Percentiles rank a stretch among this genome's conserved stretches.
Conservation (phyloP, 2,888 invertebrate genomes). For the Liodrosophila aerea region DNA sequence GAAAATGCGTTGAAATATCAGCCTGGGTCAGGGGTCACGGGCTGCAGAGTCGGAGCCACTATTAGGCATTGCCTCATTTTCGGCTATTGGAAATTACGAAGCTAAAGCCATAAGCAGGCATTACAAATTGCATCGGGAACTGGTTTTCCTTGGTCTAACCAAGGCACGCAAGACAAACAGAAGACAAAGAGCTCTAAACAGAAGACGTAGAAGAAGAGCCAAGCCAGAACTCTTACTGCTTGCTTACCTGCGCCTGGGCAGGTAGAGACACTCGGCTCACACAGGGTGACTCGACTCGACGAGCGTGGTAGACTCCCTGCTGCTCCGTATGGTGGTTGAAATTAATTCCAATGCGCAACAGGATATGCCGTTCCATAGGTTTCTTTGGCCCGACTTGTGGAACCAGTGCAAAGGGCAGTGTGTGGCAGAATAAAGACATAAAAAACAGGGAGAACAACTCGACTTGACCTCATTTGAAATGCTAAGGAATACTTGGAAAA, state of each 20-base stretch:
- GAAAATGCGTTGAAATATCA: slow-evolving; percentile 68
- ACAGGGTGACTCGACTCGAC: slow-evolving; percentile 46
- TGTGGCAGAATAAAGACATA: slow-evolving; percentile 67
- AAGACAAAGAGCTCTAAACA: slow-evolving; percentile 1
- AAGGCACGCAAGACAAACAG: slow-evolving; percentile 22
- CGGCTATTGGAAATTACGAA: slow-evolving; percentile 35
- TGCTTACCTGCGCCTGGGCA: slow-evolving; percentile 46
- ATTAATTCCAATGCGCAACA: slow-evolving; percentile 71
- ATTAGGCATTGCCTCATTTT: slow-evolving; percentile 46
- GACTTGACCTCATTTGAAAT: slow-evolving; percentile 46
- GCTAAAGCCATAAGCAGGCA: slow-evolving; percentile 60
- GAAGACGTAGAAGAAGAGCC: background rate
- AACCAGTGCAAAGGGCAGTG: slow-evolving; percentile 5
- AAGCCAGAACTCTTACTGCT: background rate
- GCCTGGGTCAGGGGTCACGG: background rate
- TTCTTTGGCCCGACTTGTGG: background rate
- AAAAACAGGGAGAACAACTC: slow-evolving; percentile 20
- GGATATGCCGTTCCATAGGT: slow-evolving; percentile 58
- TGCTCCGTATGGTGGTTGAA: slow-evolving; percentile 64
- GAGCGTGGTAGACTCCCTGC: slow-evolving; percentile 36
- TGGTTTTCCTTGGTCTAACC: slow-evolving; percentile 43
- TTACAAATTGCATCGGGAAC: slow-evolving; percentile 62
- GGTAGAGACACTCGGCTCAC: slow-evolving; percentile 26
- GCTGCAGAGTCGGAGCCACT: background rate
- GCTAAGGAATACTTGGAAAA: background rate